Base-by-base conservation (phyloP, 2,113 vertebrate species). In the Sciurus niger region DNA sequence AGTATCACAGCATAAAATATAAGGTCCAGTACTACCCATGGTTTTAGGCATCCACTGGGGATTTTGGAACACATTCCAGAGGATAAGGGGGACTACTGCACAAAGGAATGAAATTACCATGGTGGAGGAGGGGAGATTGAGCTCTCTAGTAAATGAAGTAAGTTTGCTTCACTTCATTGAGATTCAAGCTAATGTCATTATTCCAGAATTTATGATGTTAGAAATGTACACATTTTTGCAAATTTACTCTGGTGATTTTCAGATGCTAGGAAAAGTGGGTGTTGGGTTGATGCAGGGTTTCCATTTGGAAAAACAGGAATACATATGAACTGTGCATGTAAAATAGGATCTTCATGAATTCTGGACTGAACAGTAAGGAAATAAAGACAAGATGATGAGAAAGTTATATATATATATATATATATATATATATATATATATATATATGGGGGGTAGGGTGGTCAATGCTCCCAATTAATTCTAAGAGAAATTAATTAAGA, bases 171-270 rank as follows among this genome's bases (percentile, higher is more conserved):
- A 53, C 60, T 53, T 72, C 70, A 63, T 13, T 13, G 37, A 73
- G 53, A 65, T 9, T 18, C 51, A 48, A 86, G 3, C 37, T 51
- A 70, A 8, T 1, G 8, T 13, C 4, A 7, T 37, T 65, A 34
- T 34, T 30, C 32, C 46, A 78, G 63, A 65, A 73, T 34, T 22
- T 13, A 51, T 28, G 24, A n/a, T 22, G 40, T 48, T 72, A 60
- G 30, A 63, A 83, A 77, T 11, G 24, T 25, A 72, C 5, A 4
- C 28, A 43, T 24, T 87, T 65, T 48, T 32, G 32, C 30, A 89
- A 6, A 72, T 65, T 89, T 92, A 79, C 83, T 83, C 70, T 79
- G 72, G n/a, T 63, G 70, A 78, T 55, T 82, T 86, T 85, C 37
- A 87, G 90, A 77, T 20, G 18, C 60, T n/a, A 22, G 30, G 43